Base-by-base conservation (phyloP, 2,888 invertebrate species). In the Oasisia sp. region DNA sequence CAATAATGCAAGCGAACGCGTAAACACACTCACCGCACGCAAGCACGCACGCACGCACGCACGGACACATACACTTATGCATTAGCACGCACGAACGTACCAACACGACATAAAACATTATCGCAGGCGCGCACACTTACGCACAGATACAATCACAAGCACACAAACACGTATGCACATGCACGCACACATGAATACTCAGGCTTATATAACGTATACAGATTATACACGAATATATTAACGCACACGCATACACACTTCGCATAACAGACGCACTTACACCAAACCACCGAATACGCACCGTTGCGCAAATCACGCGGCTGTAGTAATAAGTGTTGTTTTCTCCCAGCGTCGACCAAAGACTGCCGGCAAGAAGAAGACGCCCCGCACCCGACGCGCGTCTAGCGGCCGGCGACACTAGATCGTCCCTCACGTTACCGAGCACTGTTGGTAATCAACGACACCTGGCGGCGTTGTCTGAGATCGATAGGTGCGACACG, bases 361-460 rank as follows among this genome's bases (percentile, higher is more conserved):
- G 74, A 74, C 27, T 7, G 74, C 74, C 27, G 74, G 74, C 74
- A 74, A 74, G 74, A 74, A 74, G 74, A 74, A n/a, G 74, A 7
- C 74, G 74, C 27, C 27, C 74, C 74, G 19, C 3, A 11, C 50
- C n/a, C 74, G 74, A 74, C 74, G 74, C n/a, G 19, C 19, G n/a
- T 27, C 74, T 74, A 74, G 74, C 74, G 74, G 74, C 74, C 14
- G 27, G 8, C 74, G 74, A 74, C 74, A 74, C 74, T 27, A 74
- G 74, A 74, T 14, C n/a, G 74, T 74, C 74, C 14, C 74, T 74
- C 74, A 74, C 74, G 74, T 74, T 50, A 7, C 50, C 50, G 50
- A 50, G 50, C 74, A 74, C 74, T 74, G 74, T 74, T 74, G 74
- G n/a, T n/a, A 74, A 74, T 74, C 74, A 74, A 74, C 27, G 74